A percentile compares a stretch with the other conserved stretches of the same genome.
Conservation (phyloP, 37 sponge, comb jelly and placozoan genomes). For the Mnemiopsis leidyi region DNA sequence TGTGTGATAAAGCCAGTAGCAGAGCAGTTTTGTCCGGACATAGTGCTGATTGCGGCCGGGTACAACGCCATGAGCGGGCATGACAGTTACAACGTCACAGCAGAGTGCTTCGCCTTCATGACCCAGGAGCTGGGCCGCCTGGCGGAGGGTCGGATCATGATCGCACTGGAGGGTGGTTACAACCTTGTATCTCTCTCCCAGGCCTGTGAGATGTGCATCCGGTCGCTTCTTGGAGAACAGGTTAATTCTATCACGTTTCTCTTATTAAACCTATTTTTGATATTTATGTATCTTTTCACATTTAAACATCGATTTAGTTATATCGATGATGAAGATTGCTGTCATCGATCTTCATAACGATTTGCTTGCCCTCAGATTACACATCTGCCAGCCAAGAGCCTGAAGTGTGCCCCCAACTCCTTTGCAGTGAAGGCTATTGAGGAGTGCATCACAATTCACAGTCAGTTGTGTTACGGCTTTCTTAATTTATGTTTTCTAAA, state of each 20-base stretch:
- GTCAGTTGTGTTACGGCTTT: no score
- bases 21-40: conserved; percentile 78
- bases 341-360: no score
- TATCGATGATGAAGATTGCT: no score
- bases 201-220: conserved; percentile 80
- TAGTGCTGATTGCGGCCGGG: conserved; percentile 88
- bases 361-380: conserved; percentile 64
- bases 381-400: conserved; percentile 67
- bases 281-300: no score
- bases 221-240: conserved; percentile 78
- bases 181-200: conserved; percentile 83
- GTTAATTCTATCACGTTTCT: no score
- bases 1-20: conserved; percentile 79
- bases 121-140: conserved; percentile 81
- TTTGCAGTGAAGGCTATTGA: conserved; percentile 75
- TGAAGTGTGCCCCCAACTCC: conserved; percentile 71
- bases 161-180: conserved; percentile 94
- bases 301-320: no score
- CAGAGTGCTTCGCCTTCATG: conserved; percentile 83
- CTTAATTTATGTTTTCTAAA: no score
- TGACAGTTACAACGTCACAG: conserved; percentile 84
- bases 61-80: conserved; percentile 90
- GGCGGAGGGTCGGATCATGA: conserved; percentile 77
- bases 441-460: conserved; percentile 73
- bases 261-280: no score